Base-by-base conservation (phyloP, 1,140 invertebrate species). In the Trichoplusia ni region DNA sequence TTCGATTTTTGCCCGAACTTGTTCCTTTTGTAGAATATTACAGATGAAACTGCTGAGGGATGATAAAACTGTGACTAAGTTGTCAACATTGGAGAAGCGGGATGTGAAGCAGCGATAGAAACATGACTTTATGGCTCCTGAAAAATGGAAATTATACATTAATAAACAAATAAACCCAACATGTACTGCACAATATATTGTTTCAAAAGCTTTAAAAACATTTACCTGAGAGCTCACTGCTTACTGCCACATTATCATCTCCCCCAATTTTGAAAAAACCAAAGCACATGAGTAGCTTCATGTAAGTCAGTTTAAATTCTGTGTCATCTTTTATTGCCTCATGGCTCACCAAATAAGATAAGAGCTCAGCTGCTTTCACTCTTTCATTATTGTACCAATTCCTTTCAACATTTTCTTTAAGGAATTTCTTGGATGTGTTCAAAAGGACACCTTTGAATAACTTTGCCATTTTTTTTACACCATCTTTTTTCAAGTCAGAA, bases 331-430 rank as follows among this genome's bases (percentile, higher is more conserved):
- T 86, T 6, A 94, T 90, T 35, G 90, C 79, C 42, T 92, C 91
- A 81, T 95, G 93, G 64, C 87, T 91, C 0, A 95, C 79, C 59
- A 95, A 86, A 83, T 93, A 93, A 38, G 93, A 93, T 21, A 95
- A 78, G 58, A 94, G 80, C 75, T 95, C 93, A 23, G 92, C 92
- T 8, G 93, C 92, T 78, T 94, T 94, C 44, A 93, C 86, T 77
- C 93, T 92, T 79, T 95, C 95, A 60, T 91, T 90, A 79, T 94
- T 94, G 35, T 92, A 92, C 93, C 94, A 95, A 63, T 81, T 81
- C 44, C 90, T 83, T 56, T 93, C 91, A 59, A 90, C 75, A 72
- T 75, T 67, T 38, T 90, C 86, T 47, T 82, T 85, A 65, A 91
- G 83, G 63, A 91, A 87, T 40, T 92, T 91, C 58, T 91, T 91